These are phyloP conservation scores for Argyrosomus japonicus DNA, from an alignment of 2,113 vertebrate species.

Conservation along the genomic window DNA sequence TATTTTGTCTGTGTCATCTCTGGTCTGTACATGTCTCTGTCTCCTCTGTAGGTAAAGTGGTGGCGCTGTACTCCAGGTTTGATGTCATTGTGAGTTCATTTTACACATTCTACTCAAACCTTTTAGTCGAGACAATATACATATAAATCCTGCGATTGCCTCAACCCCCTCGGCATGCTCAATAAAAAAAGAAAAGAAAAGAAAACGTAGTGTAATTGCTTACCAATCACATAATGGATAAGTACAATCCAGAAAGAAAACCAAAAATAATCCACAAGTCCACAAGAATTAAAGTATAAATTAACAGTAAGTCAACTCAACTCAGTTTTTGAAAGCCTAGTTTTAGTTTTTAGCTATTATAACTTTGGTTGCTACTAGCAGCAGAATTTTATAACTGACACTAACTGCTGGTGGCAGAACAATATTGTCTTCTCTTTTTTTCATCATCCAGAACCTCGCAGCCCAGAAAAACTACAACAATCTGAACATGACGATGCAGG, in stretches of 20 bases:
- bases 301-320: no score
- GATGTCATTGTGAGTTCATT: conserved; percentile 94
- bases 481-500: conserved; percentile 91
- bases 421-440: not conserved
- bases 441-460: conserved; percentile 86
- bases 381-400: no score
- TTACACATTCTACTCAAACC: not conserved
- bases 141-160: not conserved
- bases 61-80: conserved; percentile 95
- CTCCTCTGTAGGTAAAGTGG: conserved; percentile 87
- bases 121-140: no score
- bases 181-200: no score
- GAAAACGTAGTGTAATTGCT: no score
- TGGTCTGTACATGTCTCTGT: not conserved
- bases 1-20: not conserved
- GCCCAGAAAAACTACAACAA: conserved; percentile 96
- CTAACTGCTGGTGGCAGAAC: no score
- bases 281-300: not conserved
- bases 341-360: no score
- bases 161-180: not conserved
- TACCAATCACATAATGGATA: no score
- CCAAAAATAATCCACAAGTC: not conserved
- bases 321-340: no score
- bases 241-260: not conserved
- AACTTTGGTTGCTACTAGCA: no score